Conservation (phyloP, 2,888 invertebrate genomes). For the Epinotia ramella region DNA sequence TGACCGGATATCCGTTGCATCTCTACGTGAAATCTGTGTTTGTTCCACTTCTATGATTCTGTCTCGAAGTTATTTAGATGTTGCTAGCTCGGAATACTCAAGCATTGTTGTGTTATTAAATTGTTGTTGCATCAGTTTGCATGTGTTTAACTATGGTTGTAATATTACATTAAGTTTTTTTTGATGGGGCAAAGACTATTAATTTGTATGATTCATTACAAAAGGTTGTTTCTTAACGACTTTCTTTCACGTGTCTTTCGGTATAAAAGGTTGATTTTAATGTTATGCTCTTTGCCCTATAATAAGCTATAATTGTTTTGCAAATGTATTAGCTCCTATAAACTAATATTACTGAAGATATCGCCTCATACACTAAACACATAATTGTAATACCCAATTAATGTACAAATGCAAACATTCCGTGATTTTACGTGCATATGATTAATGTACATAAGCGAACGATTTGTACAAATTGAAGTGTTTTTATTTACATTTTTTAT, state of each 20-base stretch:
- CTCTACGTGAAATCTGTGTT: no score
- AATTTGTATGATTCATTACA: background rate
- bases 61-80: conserved; percentile 7
- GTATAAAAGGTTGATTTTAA: background rate
- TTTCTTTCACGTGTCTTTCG: no score
- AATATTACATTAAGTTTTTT: conserved; percentile 39
- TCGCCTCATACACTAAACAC: conserved; percentile 19
- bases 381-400: conserved; percentile 5
- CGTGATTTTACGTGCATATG: conserved; percentile 41
- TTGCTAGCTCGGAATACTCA: conserved; percentile 50
- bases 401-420: conserved; percentile 42
- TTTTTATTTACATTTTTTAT: conserved; percentile 68
- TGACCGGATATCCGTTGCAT: no score
- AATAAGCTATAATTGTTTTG: conserved; percentile 1
- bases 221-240: background rate
- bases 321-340: conserved; percentile 18
- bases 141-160: conserved; percentile 36
- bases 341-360: conserved; percentile 17
- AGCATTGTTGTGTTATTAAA: conserved; percentile 47
- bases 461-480: conserved; percentile 73
- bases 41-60: background rate
- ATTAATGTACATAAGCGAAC: conserved; percentile 57
- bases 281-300: background rate
- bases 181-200: background rate
- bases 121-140: conserved; percentile 42